phyloP scores from a whole-genome alignment of 2,888 invertebrate genomes.

The Ditula angustiorana region DNA sequence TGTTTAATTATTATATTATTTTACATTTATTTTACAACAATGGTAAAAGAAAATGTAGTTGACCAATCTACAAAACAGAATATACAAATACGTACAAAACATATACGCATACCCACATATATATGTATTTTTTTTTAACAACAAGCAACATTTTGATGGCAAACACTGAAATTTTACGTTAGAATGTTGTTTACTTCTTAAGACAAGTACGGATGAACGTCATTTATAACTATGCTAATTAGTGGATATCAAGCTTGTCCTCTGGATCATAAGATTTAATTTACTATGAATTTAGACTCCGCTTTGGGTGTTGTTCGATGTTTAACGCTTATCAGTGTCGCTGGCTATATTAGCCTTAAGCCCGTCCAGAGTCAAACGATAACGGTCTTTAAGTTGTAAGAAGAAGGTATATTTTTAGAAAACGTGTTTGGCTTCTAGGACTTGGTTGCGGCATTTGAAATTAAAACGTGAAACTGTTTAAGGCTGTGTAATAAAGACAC shows the following conservation, averaged over 20 bases:
- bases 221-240: no score
- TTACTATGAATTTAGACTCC: constrained; percentile 4
- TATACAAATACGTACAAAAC: no score
- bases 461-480: constrained; percentile 9
- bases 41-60: no score
- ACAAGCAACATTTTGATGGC: no score
- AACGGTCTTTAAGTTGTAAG: constrained; percentile 2
- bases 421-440: constrained; percentile 20
- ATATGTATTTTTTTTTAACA: no score
- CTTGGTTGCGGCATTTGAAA: constrained; percentile 21
- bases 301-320: constrained; percentile 66
- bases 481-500: constrained; percentile 30
- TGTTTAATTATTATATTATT: no score
- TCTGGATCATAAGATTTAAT: neutral
- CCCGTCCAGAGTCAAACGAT: constrained; percentile 71
- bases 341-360: constrained; percentile 57
- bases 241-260: neutral
- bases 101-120: no score
- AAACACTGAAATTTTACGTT: no score
- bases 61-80: no score
- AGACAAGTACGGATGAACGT: no score
- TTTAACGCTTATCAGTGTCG: constrained; percentile 56
- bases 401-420: constrained; percentile 26
- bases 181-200: no score
- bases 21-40: no score